phyloP scores from a whole-genome alignment of 2,888 invertebrate species.

The Morpho deidamia region DNA sequence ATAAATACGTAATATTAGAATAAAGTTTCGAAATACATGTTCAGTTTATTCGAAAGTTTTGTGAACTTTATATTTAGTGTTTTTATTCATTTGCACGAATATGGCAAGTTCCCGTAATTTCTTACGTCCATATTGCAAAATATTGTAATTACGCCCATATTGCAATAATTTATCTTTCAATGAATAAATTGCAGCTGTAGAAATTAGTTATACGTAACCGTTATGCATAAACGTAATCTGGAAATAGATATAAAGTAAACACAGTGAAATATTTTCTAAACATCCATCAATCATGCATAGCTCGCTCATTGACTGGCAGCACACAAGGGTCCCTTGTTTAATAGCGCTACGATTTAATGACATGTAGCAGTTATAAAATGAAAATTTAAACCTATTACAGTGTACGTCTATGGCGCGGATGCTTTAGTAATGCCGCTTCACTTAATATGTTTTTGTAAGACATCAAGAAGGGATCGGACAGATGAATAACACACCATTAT shows the following conservation, averaged over 20 bases:
- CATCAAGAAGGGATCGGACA: slow-evolving; percentile 50
- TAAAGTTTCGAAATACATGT: neutral
- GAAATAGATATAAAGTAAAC: slow-evolving; percentile 32
- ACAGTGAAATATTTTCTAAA: slow-evolving; percentile 29
- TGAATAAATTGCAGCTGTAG: neutral
- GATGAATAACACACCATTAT: slow-evolving; percentile 71
- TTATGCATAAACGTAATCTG: slow-evolving; percentile 20
- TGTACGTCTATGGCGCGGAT: slow-evolving; percentile 27
- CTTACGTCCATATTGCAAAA: neutral
- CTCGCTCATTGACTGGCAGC: slow-evolving; percentile 8
- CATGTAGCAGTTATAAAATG: slow-evolving; percentile 50
- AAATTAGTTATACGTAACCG: slow-evolving; percentile 13
- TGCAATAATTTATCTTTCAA: neutral
- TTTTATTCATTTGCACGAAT: neutral
- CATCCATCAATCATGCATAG: slow-evolving; percentile 26
- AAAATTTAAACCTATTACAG: slow-evolving; percentile 36
- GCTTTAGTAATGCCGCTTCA: slow-evolving; percentile 35
- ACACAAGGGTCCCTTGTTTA: slow-evolving; percentile 44
- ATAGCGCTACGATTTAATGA: slow-evolving; percentile 56
- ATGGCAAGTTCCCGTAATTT: too few species aligned
- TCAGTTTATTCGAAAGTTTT: neutral
- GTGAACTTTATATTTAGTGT: neutral
- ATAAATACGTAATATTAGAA: slow-evolving; percentile 37
- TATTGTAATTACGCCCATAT: neutral
- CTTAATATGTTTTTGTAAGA: slow-evolving; percentile 57